Percentiles rank a stretch among this genome's conserved stretches.
phyloP scores from a whole-genome alignment of 2,888 invertebrate species.

The Xylota segnis region DNA sequence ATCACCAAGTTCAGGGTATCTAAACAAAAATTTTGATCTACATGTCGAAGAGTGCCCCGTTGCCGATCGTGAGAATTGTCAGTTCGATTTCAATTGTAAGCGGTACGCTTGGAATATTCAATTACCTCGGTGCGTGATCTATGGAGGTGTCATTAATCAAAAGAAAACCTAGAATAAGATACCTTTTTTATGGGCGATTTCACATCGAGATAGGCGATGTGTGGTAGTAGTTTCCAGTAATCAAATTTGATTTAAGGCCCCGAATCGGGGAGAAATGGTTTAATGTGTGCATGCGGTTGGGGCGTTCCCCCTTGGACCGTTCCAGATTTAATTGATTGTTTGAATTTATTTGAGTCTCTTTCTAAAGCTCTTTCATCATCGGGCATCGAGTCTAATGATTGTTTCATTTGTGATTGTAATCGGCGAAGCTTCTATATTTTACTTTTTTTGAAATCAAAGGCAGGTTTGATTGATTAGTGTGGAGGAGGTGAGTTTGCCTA shows the following conservation, averaged over 20 bases:
- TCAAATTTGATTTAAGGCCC: slow-evolving; percentile 69
- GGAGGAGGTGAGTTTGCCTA: slow-evolving; percentile 12
- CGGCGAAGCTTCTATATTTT: slow-evolving; percentile 52
- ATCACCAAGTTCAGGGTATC: slow-evolving; percentile 7
- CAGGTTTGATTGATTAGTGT: slow-evolving; percentile 65
- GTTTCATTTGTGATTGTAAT: slow-evolving; percentile 65
- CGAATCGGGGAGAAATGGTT: slow-evolving; percentile 5
- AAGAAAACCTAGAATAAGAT: slow-evolving; percentile 18
- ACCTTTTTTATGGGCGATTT: slow-evolving; percentile 26
- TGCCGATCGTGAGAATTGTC: slow-evolving; percentile 64
- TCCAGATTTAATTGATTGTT: slow-evolving; percentile 73
- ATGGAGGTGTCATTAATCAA: slow-evolving; percentile 73
- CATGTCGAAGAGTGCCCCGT: slow-evolving; percentile 37
- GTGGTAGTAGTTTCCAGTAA: slow-evolving; percentile 56
- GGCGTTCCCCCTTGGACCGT: slow-evolving; percentile 25
- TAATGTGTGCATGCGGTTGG: slow-evolving; percentile 6
- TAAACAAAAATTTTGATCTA: slow-evolving; percentile 40
- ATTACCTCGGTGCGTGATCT: slow-evolving; percentile 70
- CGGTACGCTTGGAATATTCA: slow-evolving; percentile 70
- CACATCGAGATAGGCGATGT: slow-evolving; percentile 38
- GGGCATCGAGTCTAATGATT: slow-evolving; percentile 66
- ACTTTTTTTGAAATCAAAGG: slow-evolving; percentile 23
- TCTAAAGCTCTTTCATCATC: slow-evolving; percentile 61
- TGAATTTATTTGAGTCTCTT: slow-evolving; percentile 44
- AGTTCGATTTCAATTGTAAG: slow-evolving; percentile 53